These are phyloP conservation scores for Bolborhynchus lineola DNA, from an alignment of 2,113 vertebrate genomes.

Conservation along the genomic window DNA sequence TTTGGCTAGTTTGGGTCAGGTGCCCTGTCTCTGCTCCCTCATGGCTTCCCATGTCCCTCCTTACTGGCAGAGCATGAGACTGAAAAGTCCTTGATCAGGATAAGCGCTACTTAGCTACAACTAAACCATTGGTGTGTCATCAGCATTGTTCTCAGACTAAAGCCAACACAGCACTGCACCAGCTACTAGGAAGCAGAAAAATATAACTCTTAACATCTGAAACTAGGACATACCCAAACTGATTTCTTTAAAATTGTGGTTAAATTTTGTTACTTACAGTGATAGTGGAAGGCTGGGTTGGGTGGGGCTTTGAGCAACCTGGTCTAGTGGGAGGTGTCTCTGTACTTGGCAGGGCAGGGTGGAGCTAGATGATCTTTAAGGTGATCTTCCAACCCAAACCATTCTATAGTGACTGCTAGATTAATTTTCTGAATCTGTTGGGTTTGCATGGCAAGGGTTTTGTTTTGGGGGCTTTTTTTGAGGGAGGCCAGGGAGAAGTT, in stretches of 20 bases:
- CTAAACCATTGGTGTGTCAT: neutral
- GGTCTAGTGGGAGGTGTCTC: neutral
- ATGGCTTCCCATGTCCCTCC: neutral
- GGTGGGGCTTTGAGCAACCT: neutral
- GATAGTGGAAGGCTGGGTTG: neutral
- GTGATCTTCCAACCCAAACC: neutral
- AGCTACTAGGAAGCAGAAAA: neutral
- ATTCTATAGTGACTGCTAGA: neutral
- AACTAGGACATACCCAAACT: neutral
- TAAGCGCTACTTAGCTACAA: neutral
- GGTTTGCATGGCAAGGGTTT: neutral
- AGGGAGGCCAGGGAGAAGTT: neutral
- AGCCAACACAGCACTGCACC: neutral
- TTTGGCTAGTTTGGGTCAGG: neutral
- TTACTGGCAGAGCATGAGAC: neutral
- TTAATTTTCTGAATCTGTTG: neutral
- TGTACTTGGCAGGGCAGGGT: neutral
- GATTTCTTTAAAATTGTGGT: neutral
- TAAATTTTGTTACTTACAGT: neutral
- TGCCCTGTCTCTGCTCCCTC: neutral
- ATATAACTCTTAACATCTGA: neutral
- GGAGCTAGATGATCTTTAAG: neutral
- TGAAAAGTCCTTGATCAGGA: neutral
- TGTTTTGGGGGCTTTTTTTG: neutral
- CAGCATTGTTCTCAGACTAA: neutral